Base-by-base conservation (phyloP, 2,888 invertebrate genomes). In the Synanthedon vespiformis region DNA sequence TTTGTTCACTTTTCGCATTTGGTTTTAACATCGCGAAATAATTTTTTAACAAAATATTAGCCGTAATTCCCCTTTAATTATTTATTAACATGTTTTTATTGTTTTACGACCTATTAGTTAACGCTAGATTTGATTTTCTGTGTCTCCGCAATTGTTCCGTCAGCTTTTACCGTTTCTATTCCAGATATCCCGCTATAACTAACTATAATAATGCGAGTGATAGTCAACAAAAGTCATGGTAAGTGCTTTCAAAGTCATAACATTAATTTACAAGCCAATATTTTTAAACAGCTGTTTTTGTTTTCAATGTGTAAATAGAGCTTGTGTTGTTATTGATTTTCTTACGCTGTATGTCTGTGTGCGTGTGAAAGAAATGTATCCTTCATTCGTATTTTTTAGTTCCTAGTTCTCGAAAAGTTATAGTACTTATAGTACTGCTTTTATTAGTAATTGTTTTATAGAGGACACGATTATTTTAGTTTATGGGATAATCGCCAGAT, bases 101-200 rank as follows among this genome's bases (percentile, higher is more conserved):
- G 34, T 34, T 34, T 10, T 3, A 27, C 3, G 41, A 14, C 58
- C 54, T 57, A 52, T 54, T 58, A 52, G 52, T 52, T 60, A 60
- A 56, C 51, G 66, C 65, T 68, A 69, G 59, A 56, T 57, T 61
- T 64, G 59, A 56, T 60, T 57, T 57, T 63, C 59, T 65, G 60
- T 62, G 61, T 67, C 62, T 48, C 59, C 64, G 57, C 59, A 61
- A 63, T 65, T 65, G 64, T 58, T 57, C 54, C 60, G 68, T 63
- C 58, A 68, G 71, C 61, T 68, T 69, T 64, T 70, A 56, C 71
- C 57, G 77, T 74, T 79, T 80, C 67, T 72, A 73, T 87, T 87
- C 63, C 87, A 88, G 87, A 87, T 87, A 80, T 69, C 77, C 82
- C 54, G 86, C 80, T 79, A 70, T 87, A 67, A 72, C 85, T 83